Evolutionary conservation across 2,888 invertebrate species (phyloP).

Genomic region (Teleogryllus oceanicus): DNA sequence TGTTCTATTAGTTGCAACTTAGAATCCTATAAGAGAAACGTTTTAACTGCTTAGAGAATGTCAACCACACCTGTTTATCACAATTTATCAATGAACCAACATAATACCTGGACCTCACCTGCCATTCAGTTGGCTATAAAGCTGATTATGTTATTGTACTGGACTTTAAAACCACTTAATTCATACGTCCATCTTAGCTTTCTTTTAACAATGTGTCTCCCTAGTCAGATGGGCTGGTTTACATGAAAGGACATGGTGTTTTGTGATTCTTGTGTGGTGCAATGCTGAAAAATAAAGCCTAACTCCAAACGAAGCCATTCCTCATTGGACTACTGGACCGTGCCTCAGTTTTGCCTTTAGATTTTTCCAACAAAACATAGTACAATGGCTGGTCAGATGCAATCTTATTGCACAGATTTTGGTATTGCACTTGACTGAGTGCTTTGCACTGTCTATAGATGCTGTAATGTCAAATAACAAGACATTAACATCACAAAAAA

Average conservation of each 20-base stretch:
- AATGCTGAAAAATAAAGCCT: slow-evolving; percentile 37
- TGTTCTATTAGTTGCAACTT: background rate
- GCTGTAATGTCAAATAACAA: slow-evolving; percentile 39
- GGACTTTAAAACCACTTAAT: slow-evolving; percentile 35
- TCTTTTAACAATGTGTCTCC: slow-evolving; percentile 34
- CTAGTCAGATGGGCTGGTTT: slow-evolving; percentile 32
- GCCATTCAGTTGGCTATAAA: slow-evolving; percentile 36
- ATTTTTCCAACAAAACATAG: slow-evolving; percentile 36
- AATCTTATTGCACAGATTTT: slow-evolving; percentile 31
- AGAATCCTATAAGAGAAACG: slow-evolving; percentile 4
- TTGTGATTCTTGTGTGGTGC: slow-evolving; percentile 27
- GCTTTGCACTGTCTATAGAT: slow-evolving; percentile 37
- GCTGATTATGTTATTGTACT: slow-evolving; percentile 35
- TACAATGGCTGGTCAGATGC: slow-evolving; percentile 34
- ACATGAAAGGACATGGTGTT: slow-evolving; percentile 30
- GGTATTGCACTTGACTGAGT: slow-evolving; percentile 35
- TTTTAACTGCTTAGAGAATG: background rate
- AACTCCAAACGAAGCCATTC: slow-evolving; percentile 34
- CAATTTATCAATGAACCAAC: slow-evolving; percentile 32
- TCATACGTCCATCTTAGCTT: slow-evolving; percentile 33
- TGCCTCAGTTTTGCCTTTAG: slow-evolving; percentile 32
- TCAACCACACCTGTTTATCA: slow-evolving; percentile 18
- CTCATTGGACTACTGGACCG: slow-evolving; percentile 33
- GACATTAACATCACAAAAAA: slow-evolving; percentile 35
- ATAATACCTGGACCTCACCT: slow-evolving; percentile 37